These are phyloP conservation scores for Tipula helvola DNA, from an alignment of 2,888 invertebrate species.

Conservation along the genomic window DNA sequence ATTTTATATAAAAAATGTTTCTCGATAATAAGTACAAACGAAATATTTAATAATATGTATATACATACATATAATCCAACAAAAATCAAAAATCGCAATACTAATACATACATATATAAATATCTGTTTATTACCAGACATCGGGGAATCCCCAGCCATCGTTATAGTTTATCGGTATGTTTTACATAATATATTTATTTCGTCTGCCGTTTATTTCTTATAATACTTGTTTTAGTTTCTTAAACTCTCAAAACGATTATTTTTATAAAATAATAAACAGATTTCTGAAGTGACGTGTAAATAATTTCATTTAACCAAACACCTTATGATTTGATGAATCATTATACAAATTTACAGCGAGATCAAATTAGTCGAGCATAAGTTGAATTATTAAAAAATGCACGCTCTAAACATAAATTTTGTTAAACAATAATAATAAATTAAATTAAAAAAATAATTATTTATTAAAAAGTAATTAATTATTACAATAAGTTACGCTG, in stretches of 20 bases:
- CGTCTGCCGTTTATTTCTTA: not conserved
- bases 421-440: not conserved
- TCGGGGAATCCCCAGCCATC: not conserved
- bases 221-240: not conserved
- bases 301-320: not conserved
- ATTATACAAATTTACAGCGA: not conserved
- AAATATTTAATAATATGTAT: not conserved
- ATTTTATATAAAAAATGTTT: not conserved
- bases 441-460: not conserved
- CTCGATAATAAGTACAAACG: not conserved
- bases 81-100: too few species aligned
- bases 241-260: not conserved
- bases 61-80: too few species aligned
- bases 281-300: not conserved
- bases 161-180: not conserved
- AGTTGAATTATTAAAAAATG: not conserved
- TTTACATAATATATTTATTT: not conserved
- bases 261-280: not conserved
- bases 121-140: not conserved
- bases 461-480: not conserved
- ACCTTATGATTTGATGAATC: not conserved
- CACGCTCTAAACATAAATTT: not conserved
- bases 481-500: not conserved
- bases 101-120: not conserved
- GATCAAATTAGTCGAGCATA: not conserved